phyloP scores from a whole-genome alignment of 2,113 vertebrate species.

The Mandrillus leucophaeus region DNA sequence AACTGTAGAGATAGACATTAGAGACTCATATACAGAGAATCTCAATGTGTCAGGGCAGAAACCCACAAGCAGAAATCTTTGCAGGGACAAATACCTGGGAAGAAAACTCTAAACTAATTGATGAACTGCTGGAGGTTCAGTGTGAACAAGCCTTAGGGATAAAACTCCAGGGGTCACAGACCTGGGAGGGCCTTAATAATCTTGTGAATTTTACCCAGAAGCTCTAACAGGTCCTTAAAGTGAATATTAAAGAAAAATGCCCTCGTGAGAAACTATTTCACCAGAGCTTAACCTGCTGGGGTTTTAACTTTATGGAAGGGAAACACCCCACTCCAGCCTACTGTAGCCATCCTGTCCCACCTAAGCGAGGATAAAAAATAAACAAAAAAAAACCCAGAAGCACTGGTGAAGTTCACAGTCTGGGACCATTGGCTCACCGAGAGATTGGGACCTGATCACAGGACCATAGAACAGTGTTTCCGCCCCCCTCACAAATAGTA shows the following conservation, averaged over 20 bases:
- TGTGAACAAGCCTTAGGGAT: neutral
- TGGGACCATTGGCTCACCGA: neutral
- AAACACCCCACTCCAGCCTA: neutral
- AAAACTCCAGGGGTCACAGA: neutral
- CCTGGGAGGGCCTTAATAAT: neutral
- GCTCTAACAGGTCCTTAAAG: neutral
- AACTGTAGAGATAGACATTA: neutral
- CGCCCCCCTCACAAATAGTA: neutral
- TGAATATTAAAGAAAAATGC: neutral
- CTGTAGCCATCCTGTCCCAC: neutral
- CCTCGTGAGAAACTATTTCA: neutral
- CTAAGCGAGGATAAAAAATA: neutral
- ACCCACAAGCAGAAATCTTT: neutral
- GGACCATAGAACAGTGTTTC: neutral
- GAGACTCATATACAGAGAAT: neutral
- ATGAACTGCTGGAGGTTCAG: neutral
- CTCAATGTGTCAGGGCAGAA: neutral
- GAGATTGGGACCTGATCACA: neutral
- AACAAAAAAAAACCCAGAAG: neutral
- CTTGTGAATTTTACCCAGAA: neutral
- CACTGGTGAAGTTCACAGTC: neutral
- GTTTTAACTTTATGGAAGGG: neutral
- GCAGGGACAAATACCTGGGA: rapidly evolving
- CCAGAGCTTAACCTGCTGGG: neutral
- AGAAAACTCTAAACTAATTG: neutral